Conservation (phyloP, 2,797 vertebrate species). For the Perodicticus potto region DNA sequence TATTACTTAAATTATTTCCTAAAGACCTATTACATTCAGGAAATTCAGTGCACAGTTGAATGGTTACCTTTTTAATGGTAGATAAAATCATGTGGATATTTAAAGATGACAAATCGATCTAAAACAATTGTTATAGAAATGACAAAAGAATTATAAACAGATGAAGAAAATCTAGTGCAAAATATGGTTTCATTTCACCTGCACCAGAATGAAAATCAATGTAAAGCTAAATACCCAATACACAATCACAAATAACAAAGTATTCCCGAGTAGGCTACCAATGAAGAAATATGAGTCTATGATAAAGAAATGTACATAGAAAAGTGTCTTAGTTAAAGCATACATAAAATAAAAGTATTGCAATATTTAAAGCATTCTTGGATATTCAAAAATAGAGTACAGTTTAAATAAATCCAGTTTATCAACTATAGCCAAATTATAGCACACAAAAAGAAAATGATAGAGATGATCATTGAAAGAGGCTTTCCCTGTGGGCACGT, state of each 20-base stretch:
- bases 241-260: not conserved
- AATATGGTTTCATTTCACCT: not conserved
- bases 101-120: not conserved
- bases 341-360: not conserved
- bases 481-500: not conserved
- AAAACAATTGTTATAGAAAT: not conserved
- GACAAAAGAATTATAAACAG: not conserved
- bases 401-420: not conserved
- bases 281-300: not conserved
- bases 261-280: not conserved
- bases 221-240: not conserved
- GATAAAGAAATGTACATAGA: not conserved
- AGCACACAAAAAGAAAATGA: not conserved
- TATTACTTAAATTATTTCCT: slow-evolving; percentile 19
- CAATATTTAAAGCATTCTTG: not conserved
- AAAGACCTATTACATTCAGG: not conserved
- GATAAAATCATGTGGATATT: not conserved
- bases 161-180: slow-evolving; percentile 10
- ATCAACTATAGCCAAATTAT: not conserved
- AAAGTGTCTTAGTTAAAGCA: not conserved
- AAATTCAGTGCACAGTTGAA: not conserved
- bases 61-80: not conserved
- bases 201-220: not conserved
- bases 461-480: not conserved
- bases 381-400: not conserved